Conservation (phyloP, 2,888 invertebrate species). For the Oligia strigilis region DNA sequence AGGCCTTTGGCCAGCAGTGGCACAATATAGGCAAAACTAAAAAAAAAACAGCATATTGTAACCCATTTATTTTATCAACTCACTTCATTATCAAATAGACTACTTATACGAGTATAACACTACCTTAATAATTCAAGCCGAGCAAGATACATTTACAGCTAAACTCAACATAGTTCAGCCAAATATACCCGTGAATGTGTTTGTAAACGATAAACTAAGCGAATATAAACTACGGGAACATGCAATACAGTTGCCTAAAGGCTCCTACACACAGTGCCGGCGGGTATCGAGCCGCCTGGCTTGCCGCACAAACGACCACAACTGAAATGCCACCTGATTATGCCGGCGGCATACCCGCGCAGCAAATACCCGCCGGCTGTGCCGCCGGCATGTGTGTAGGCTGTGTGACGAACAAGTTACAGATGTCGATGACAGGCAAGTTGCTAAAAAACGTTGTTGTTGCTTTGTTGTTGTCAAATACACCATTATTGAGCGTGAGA, state of each 20-base stretch:
- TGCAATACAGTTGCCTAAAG: background rate
- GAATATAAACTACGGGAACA: background rate
- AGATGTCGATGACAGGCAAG: background rate
- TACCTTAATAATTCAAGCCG: background rate
- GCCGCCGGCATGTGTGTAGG: no score
- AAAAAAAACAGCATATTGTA: no score
- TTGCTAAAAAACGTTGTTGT: background rate
- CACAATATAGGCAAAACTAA: no score
- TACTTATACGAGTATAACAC: background rate
- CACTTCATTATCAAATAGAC: background rate
- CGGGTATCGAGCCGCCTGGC: no score
- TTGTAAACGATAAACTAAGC: conserved; percentile 7
- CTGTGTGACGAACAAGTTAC: background rate
- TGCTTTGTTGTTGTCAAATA: no score
- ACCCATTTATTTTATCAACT: background rate
- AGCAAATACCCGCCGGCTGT: no score
- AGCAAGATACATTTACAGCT: background rate
- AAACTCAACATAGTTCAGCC: background rate
- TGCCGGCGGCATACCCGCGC: no score
- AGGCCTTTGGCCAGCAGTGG: no score
- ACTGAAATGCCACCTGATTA: no score
- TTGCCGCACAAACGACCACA: no score
- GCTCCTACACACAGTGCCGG: no score
- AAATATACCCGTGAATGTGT: conserved; percentile 1
- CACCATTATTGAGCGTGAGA: background rate